A percentile compares a stretch with the other conserved stretches of the same genome.
Evolutionary conservation across 2,888 invertebrate species (phyloP).

Genomic region (Macropis europaea): DNA sequence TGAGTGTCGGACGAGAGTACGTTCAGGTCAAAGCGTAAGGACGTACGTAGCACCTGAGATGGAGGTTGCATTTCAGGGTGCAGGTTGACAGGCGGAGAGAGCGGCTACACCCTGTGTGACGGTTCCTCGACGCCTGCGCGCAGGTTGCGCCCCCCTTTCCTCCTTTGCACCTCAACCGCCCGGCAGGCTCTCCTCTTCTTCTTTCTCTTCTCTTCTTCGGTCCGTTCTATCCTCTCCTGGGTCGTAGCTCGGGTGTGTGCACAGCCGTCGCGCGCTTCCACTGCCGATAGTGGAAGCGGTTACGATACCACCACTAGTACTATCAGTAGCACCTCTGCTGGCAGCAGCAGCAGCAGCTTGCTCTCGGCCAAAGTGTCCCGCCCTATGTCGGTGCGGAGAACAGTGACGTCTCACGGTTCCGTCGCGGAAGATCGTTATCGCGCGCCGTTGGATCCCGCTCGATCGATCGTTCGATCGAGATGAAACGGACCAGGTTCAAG

Average conservation of each 20-base stretch:
- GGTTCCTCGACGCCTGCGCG: slow-evolving; percentile 60
- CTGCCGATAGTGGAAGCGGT: slow-evolving; percentile 16
- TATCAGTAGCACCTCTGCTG: slow-evolving; percentile 12
- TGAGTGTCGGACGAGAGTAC: too few species aligned
- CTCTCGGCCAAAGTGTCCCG: slow-evolving; percentile 36
- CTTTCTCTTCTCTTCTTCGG: slow-evolving; percentile 13
- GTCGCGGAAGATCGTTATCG: slow-evolving; percentile 61
- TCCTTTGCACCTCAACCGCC: slow-evolving; percentile 33
- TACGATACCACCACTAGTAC: slow-evolving; percentile 12
- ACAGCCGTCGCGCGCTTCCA: slow-evolving; percentile 37
- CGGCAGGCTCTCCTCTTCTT: neutral
- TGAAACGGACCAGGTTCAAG: too few species aligned
- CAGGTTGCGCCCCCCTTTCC: slow-evolving; percentile 49
- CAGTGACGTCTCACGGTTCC: slow-evolving; percentile 63
- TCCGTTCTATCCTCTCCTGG: neutral
- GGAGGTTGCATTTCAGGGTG: slow-evolving; percentile 1
- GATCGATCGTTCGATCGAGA: neutral
- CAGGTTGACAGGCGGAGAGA: slow-evolving; percentile 40
- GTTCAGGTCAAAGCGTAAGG: too few species aligned
- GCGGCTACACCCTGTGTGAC: slow-evolving; percentile 62
- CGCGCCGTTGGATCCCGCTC: neutral
- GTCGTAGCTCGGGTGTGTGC: slow-evolving; percentile 55
- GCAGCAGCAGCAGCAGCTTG: slow-evolving; percentile 9
- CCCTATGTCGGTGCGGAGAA: slow-evolving; percentile 58
- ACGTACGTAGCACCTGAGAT: too few species aligned